Evolutionary conservation across 2,797 vertebrate species (phyloP), one percentile per base, ranked within the genome.

Genomic region (Siniperca undulata): DNA sequence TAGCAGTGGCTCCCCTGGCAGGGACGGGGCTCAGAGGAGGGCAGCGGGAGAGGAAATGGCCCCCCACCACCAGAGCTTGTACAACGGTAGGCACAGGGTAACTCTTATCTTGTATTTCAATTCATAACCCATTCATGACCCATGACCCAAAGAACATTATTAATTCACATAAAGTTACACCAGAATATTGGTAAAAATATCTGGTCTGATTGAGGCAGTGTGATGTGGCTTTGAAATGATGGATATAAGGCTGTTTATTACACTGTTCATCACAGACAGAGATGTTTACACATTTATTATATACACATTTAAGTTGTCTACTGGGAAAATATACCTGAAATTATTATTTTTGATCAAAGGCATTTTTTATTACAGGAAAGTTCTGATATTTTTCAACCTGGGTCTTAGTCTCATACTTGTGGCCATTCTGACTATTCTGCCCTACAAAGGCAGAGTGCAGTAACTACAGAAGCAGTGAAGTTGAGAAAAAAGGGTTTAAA

Each of bases 11-110:
- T 95, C 97, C 66, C 91, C 90, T 58, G 95, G 95, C 91, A 94
- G 97, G 86, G 97, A 98, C 71, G 95, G 96, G 76, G 95, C 92
- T 83, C 97, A 97, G 74, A 96, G 97, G 91, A 96, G 97, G 93
- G 92, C 95, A 84, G 91, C 93, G 2, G 95, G 95, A 27, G 97
- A 98, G 36, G 97, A 99, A 66, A 82, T 94, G 75, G 94, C 96
- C 55, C 95, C 97, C 80, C 97, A 98, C 93, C 98, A 98, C 93
- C 96, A 97, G 86, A 97, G 95, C 92, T 95, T 98, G 93, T 99
- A 99, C 97, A 98, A 97, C 89, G 97, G 98, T 96, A 98, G 97
- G 97, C 94, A 81, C 78, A 86, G 74, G 84, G 88, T 87, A 90
- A 87, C 86, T 75, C 59, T 74, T 68, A 48, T 70, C 74, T 87